phyloP scores from a whole-genome alignment of 2,888 invertebrate genomes.

The Auanema freiburgensis region DNA sequence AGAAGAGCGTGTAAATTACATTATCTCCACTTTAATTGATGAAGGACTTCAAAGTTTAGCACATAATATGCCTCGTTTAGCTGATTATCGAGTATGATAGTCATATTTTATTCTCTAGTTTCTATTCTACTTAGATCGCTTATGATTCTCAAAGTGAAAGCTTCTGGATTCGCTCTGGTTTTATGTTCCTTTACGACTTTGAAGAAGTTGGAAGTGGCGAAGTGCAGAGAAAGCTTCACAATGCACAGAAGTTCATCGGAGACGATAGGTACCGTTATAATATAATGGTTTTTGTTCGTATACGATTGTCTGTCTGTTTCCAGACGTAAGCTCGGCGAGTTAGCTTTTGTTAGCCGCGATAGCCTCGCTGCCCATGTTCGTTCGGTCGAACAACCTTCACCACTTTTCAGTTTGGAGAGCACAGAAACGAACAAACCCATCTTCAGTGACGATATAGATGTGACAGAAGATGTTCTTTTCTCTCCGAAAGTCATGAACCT shows the following conservation, averaged over 20 bases:
- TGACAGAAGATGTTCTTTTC: constrained; percentile 41
- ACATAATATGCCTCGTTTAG: constrained; percentile 36
- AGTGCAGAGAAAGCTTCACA: constrained; percentile 24
- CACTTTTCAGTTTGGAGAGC: constrained; percentile 28
- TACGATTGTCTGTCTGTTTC: constrained; percentile 15
- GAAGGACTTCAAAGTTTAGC: constrained; percentile 39
- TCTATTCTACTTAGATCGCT: constrained; percentile 22
- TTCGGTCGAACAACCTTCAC: constrained; percentile 29
- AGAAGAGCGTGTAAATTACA: constrained; percentile 14
- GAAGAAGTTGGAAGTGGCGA: constrained; percentile 35
- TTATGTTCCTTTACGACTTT: constrained; percentile 54
- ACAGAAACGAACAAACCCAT: constrained; percentile 14
- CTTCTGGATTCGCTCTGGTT: constrained; percentile 62
- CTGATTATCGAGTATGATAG: constrained; percentile 23
- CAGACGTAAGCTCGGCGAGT: constrained; percentile 59
- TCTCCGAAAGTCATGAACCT: constrained; percentile 50
- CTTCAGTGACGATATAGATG: constrained; percentile 25
- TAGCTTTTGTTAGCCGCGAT: constrained; percentile 60
- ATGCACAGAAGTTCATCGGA: constrained; percentile 50
- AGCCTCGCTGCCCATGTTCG: constrained; percentile 50
- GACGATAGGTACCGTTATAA: constrained; percentile 49
- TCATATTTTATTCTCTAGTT: neutral
- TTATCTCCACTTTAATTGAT: constrained; percentile 29
- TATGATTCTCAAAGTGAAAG: constrained; percentile 53
- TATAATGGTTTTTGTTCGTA: neutral